Evolutionary conservation across 2,888 invertebrate genomes (phyloP), one percentile per base, ranked within the genome.

Genomic region (Palloptera scutellata): DNA sequence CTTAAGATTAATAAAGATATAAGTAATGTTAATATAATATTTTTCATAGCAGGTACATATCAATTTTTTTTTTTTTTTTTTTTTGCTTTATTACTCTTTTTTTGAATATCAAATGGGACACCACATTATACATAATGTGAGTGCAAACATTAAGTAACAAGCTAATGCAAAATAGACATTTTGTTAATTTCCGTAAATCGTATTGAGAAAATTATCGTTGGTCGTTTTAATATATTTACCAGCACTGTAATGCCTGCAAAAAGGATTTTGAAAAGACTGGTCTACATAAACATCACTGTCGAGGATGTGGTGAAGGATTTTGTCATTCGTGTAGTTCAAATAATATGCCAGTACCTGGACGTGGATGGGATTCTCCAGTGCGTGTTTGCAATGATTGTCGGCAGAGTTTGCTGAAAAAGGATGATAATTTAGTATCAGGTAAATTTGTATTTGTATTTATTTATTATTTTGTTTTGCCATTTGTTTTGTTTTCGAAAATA

Each of bases 301-400:
- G 93, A 61, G 87, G 90, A 0, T 94, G 94, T 82, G 93, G 93
- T 0, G 89, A 92, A 79, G 94, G 93, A 0, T 93, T 93, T 77
- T 94, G 94, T 81, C 89, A 90, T 71, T 80, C 81, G 6, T 94
- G 94, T 79, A 91, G 92, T 1, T 87, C 88, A n/a, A 87, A 88
- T 64, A 86, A 86, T 63, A 87, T 89, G 76, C 88, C 90, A 17
- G 93, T 94, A 17, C 92, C 92, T 13, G 87, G 88, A 12, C 86
- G 90, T 71, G 92, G 92, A 65, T 93, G 93, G 93, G 85, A 86
- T 19, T 75, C 81, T 54, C 89, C 90, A 1, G 92, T 92, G 0
- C 86, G 94, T 66, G 92, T 94, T 4, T 94, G 94, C 81, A 90
- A 92, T 74, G 81, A 85, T 60, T 94, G 94, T 77, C 89, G 79